Base-by-base conservation (phyloP, 2,113 vertebrate species). In the Cynocephalus volans region DNA sequence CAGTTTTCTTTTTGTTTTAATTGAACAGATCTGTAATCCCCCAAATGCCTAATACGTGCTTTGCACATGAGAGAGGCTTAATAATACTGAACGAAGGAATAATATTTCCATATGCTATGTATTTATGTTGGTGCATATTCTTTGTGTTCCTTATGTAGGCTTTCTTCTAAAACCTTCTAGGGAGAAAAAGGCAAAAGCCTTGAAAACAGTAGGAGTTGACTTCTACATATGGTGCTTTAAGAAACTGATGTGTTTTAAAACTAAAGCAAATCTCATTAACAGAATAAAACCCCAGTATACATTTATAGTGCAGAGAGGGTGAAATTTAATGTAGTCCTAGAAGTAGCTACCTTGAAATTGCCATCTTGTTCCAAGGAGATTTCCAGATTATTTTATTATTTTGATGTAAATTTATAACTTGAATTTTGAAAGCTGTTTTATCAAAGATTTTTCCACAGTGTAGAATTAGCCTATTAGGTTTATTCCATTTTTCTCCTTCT, bases 161-260 rank as follows among this genome's bases (percentile, higher is more conserved):
- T 93, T 93, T 80, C 60, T 92, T 77, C 45, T 28, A n/a, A 88
- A 77, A 24, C 28, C 52, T 91, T 50, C n/a, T 86, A 19, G 79
- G 3, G 70, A 0, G 50, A 56, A 86, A 93, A 87, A 62, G 36
- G 26, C 58, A 95, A 96, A 96, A 80, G 86, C 7, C 26, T 64
- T 75, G 72, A 70, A 97, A 97, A 48, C 31, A 98, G 60, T 77
- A 93, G 60, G 72, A 90, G 58, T 58, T 58, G 86, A 24, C 62
- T 31, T 79, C 69, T 58, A 92, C n/a, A 92, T 60, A 83, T 45
- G 69, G 73, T 90, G 60, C 60, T 89, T 95, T 97, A 96, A 50
- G 60, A 87, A 98, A 85, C 48, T 90, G 15, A n/a, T 96, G 82
- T 90, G 21, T 95, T 91, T 96, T 76, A 94, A 98, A 97, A 91